Conservation (phyloP, 2,797 vertebrate species). For the Columba guinea region DNA sequence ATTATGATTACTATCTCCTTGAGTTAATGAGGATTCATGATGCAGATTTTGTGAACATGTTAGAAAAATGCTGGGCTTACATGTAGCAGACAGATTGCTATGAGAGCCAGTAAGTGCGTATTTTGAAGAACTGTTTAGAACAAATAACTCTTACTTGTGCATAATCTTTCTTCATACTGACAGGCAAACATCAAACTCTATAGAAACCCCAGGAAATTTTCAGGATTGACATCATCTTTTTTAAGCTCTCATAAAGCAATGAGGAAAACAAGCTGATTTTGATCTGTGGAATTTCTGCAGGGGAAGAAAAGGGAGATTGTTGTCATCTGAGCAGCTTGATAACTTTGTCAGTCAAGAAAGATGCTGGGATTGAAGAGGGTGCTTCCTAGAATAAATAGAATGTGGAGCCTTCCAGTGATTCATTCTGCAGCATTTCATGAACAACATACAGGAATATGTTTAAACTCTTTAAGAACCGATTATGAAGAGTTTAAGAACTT, state of each 20-base stretch:
- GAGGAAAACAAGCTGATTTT: slow-evolving; percentile 28
- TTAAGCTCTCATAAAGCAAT: background rate
- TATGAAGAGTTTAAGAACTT: background rate
- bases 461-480: background rate
- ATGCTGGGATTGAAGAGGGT: background rate
- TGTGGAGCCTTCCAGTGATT: background rate
- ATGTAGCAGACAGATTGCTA: background rate
- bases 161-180: slow-evolving; percentile 26
- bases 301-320: background rate
- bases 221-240: slow-evolving; percentile 3
- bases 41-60: background rate
- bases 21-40: slow-evolving; percentile 23
- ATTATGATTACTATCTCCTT: background rate
- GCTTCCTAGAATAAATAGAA: background rate
- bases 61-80: background rate
- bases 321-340: background rate
- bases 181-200: slow-evolving; percentile 15
- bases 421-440: background rate
- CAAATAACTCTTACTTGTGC: slow-evolving; percentile 23
- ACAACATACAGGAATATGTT: background rate
- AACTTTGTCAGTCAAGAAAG: slow-evolving; percentile 8
- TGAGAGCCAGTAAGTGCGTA: background rate
- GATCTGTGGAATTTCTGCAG: background rate
- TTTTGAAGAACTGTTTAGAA: slow-evolving; percentile 26
- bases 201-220: slow-evolving; percentile 23